Percentiles rank a stretch among this genome's conserved stretches.
These are phyloP conservation scores for Zaprionus gabonicus DNA, from an alignment of 1,140 invertebrate species.

Conservation along the genomic window DNA sequence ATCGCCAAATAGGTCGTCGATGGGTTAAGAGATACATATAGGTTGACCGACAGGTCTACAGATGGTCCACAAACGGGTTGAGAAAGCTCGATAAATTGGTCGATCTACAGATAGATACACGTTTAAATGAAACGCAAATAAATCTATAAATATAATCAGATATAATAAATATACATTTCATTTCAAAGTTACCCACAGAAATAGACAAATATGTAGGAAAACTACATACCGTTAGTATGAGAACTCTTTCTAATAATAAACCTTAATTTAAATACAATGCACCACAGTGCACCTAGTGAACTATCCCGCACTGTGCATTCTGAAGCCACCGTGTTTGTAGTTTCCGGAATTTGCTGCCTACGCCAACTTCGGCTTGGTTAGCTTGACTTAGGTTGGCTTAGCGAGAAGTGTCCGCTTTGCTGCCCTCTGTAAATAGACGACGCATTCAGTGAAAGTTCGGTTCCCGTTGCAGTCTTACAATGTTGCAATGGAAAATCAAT, in stretches of 20 bases:
- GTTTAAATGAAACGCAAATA: too few relatives aligned
- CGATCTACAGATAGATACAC: too few relatives aligned
- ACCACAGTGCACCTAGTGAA: not conserved
- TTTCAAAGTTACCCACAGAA: too few relatives aligned
- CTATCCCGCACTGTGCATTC: not conserved
- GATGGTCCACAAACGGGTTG: not conserved
- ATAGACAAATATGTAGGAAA: too few relatives aligned
- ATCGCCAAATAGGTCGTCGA: too few relatives aligned
- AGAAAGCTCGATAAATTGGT: not conserved
- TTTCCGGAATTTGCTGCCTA: slow-evolving; percentile 18
- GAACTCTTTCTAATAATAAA: not conserved
- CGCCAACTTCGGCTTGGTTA: not conserved
- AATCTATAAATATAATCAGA: too few relatives aligned
- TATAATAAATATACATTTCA: too few relatives aligned
- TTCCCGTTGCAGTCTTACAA: slow-evolving; percentile 1
- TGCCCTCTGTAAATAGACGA: slow-evolving; percentile 13
- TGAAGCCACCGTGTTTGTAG: not conserved
- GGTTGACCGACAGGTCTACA: too few relatives aligned
- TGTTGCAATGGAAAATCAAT: slow-evolving; percentile 44
- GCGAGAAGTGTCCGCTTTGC: not conserved
- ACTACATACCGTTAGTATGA: too few relatives aligned
- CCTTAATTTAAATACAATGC: not conserved
- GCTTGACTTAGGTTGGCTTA: not conserved
- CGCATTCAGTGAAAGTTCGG: slow-evolving; percentile 44
- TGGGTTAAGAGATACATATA: too few relatives aligned